A percentile compares a stretch with the other conserved stretches of the same genome.
Evolutionary conservation across 2,888 invertebrate genomes (phyloP).

Genomic region (Phoenoteleia sp.): DNA sequence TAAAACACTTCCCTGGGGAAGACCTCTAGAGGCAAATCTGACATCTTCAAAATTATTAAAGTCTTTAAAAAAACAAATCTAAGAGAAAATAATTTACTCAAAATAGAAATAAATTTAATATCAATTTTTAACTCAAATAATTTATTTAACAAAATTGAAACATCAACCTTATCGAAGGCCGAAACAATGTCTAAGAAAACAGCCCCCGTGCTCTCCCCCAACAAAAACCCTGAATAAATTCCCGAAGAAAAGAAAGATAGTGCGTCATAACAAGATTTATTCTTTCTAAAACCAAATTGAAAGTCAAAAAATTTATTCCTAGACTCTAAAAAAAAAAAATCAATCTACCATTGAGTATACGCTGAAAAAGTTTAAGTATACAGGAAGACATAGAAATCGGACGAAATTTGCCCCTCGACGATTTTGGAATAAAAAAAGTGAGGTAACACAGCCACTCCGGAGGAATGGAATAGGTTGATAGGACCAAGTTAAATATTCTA

Average conservation of each 20-base stretch:
- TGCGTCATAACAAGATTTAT: neutral
- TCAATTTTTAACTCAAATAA: neutral
- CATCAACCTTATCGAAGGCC: neutral
- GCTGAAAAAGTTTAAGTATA: conserved; percentile 3
- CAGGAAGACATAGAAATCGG: conserved; percentile 24
- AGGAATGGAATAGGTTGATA: neutral
- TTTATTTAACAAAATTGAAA: too few species aligned
- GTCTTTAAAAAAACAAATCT: neutral
- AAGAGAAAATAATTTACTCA: neutral
- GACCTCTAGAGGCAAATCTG: neutral
- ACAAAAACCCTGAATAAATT: neutral
- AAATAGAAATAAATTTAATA: neutral
- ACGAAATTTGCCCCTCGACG: neutral
- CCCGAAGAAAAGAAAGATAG: neutral
- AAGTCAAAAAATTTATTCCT: neutral
- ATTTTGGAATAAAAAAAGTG: conserved; percentile 13
- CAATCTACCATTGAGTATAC: conserved; percentile 8
- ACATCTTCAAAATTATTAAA: conserved; percentile 2
- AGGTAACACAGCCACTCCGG: neutral
- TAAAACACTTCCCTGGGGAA: conserved; percentile 4
- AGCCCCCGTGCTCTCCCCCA: neutral
- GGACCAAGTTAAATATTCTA: neutral
- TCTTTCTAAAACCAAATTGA: conserved; percentile 24
- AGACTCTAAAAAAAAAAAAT: neutral
- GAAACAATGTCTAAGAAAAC: neutral